Evolutionary conservation across 2,113 vertebrate genomes (phyloP).

Genomic region (Seriola rivoliana): DNA sequence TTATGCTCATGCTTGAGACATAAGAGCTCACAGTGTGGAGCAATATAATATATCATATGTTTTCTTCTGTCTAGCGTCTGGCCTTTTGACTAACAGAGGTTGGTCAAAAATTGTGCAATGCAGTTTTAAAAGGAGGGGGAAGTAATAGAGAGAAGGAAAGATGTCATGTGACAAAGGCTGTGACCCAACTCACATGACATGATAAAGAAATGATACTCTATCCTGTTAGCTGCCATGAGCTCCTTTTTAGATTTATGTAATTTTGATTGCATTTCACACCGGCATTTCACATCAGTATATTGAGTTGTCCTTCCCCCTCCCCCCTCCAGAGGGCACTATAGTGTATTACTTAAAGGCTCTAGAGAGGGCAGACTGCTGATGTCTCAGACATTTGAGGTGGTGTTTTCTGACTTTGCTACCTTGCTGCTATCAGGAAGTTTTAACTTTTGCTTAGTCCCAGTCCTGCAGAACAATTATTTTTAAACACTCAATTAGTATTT

Average conservation of each 20-base stretch:
- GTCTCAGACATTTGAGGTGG: neutral
- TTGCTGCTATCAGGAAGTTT: neutral
- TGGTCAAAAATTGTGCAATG: neutral
- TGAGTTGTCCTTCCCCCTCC: neutral
- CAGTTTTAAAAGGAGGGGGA: constrained; percentile 5
- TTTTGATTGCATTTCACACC: neutral
- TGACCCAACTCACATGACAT: constrained; percentile 29
- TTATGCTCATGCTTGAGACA: too few relatives aligned
- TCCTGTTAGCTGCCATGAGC: neutral
- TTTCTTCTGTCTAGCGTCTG: neutral
- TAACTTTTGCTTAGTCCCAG: neutral
- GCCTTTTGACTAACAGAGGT: neutral
- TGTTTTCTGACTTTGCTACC: neutral
- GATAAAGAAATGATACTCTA: neutral
- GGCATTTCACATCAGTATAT: neutral
- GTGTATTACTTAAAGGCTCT: neutral
- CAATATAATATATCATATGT: neutral
- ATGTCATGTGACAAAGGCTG: constrained; percentile 13
- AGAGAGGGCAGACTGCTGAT: neutral
- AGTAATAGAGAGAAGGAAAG: neutral
- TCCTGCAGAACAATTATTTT: neutral
- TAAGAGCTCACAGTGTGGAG: neutral
- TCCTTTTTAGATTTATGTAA: neutral
- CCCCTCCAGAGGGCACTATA: constrained; percentile 36
- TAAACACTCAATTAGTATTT: neutral